phyloP scores from a whole-genome alignment of 2,797 vertebrate genomes.

The Micropoecilia bifurca region DNA sequence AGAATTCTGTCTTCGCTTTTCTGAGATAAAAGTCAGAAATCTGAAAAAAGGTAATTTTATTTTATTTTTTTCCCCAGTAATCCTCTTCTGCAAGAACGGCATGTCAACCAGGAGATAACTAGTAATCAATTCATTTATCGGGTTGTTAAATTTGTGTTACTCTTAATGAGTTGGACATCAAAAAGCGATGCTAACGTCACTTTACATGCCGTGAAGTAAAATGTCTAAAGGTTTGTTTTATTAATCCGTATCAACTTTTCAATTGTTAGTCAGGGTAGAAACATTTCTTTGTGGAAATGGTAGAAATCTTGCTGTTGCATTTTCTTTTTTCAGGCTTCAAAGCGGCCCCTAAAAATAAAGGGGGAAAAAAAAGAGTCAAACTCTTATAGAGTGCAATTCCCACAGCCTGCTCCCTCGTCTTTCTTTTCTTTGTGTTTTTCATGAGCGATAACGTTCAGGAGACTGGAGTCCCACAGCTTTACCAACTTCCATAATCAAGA shows the following conservation, averaged over 20 bases:
- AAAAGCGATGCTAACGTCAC: background rate
- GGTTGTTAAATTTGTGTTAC: background rate
- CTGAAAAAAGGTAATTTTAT: no score
- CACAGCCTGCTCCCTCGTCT: background rate
- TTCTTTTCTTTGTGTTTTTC: background rate
- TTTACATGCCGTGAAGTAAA: background rate
- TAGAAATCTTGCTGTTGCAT: background rate
- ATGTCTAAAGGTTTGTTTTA: background rate
- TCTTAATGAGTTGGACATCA: background rate
- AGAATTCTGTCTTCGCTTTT: no score
- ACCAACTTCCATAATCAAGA: conserved; percentile 18
- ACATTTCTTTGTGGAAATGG: background rate
- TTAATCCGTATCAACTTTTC: background rate
- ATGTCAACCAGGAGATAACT: background rate
- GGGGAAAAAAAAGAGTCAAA: background rate
- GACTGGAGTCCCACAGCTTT: conserved; percentile 3
- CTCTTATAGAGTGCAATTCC: background rate
- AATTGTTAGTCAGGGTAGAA: background rate
- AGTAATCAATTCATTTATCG: background rate
- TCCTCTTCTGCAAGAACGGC: background rate
- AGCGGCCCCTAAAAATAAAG: background rate
- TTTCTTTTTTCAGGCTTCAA: background rate
- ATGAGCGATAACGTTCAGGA: background rate
- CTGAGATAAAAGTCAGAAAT: no score
- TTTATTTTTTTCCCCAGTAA: no score